Base-by-base conservation (phyloP, 2,888 invertebrate species). In the Clivina fossor region DNA sequence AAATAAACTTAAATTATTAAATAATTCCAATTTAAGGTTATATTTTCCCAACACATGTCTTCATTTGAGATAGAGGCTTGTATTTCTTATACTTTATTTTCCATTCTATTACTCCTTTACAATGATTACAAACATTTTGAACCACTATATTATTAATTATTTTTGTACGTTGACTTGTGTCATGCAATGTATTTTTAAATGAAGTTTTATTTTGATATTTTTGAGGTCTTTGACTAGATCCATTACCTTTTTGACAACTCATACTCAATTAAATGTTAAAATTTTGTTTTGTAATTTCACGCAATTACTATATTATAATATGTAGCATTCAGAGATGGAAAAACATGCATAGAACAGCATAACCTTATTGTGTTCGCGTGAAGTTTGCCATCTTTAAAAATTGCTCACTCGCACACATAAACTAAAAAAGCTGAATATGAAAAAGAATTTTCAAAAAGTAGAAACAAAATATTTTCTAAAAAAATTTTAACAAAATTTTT, bases 61-160 rank as follows among this genome's bases (percentile, higher is more conserved):
- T 84, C 0, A 92, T 85, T 56, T 86, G 84, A 22, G 85, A 84
- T 0, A 93, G 72, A 0, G 89, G 83, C 71, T 95, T 95, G 69
- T 94, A 95, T 68, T 94, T 95, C 67, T 93, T 94, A 68, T 91
- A 95, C 68, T 93, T 93, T 48, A 95, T 93, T 73, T 93, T 94
- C 95, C 95, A 95, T 67, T 93, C 89, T 59, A 95, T 86, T 47
- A 92, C 85, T 60, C 86, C 85, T 71, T 90, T 93, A 70, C 95
- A 95, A 58, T 86, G 80, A 62, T 80, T 77, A 70, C 95, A 95
- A 0, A 94, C 90, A 62, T 88, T 84, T 20, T 74, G 77, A 33
- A 93, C 80, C 63, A 88, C 82, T 56, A 92, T 76, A 7, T 76
- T 80, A 68, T 93, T 93, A 3, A 95, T 77, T 43, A 78, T 69